Conservation (phyloP, 30 jellyfish, hydroid and myxozoan species). For the Cassiopea xamachana region DNA sequence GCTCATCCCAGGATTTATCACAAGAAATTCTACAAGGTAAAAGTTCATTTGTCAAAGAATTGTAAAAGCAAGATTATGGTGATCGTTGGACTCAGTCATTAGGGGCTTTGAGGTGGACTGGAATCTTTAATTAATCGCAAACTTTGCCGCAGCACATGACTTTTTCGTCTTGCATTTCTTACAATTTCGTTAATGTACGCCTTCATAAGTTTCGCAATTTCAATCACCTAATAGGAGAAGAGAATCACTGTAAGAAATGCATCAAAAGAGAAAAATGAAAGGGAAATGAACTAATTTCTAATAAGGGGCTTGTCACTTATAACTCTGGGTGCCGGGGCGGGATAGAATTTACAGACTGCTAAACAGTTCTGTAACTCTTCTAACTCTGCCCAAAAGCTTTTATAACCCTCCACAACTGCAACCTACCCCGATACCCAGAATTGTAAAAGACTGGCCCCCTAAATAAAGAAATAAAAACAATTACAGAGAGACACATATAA, state of each 20-base stretch:
- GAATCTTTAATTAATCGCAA: slow-evolving; percentile 77
- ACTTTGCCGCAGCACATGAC: slow-evolving; percentile 85
- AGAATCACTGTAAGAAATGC: neutral
- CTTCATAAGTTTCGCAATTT: slow-evolving; percentile 97
- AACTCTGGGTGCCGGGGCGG: too few relatives aligned
- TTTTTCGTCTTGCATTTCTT: slow-evolving; percentile 89
- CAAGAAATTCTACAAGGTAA: neutral
- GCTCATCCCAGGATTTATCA: neutral
- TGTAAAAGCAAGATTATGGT: neutral
- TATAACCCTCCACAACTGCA: too few relatives aligned
- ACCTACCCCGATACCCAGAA: too few relatives aligned
- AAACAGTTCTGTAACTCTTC: too few relatives aligned
- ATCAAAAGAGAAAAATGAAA: too few relatives aligned
- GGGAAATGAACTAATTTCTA: too few relatives aligned
- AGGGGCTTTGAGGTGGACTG: slow-evolving; percentile 57
- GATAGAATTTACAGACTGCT: too few relatives aligned
- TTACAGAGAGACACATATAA: too few relatives aligned
- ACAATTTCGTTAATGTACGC: slow-evolving; percentile 99
- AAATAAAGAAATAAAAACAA: too few relatives aligned
- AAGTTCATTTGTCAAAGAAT: neutral
- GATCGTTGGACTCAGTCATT: neutral
- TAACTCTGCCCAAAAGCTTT: too few relatives aligned
- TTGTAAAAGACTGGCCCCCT: too few relatives aligned
- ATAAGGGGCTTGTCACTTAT: too few relatives aligned
- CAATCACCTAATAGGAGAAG: slow-evolving; percentile 82